Evolutionary conservation across 2,797 vertebrate genomes (phyloP).

Genomic region (Lepus townsendii): DNA sequence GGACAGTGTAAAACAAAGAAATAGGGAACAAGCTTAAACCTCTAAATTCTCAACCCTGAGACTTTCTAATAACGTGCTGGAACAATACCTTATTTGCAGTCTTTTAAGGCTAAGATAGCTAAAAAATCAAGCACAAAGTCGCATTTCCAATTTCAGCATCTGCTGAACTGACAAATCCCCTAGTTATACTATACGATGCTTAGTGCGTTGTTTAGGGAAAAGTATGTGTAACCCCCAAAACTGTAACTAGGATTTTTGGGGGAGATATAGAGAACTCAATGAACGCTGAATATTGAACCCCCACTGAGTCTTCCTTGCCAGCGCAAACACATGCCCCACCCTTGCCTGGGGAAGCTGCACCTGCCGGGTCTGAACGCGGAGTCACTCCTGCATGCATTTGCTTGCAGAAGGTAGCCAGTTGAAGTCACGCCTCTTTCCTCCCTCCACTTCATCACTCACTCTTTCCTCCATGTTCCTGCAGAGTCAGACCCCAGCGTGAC

Average conservation of each 20-base stretch:
- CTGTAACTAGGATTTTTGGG: background rate
- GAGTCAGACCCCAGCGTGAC: background rate
- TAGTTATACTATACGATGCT: background rate
- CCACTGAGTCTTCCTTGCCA: background rate
- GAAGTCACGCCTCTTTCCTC: background rate
- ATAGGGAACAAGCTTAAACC: background rate
- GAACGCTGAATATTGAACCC: background rate
- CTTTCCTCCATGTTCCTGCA: background rate
- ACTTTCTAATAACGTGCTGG: conserved; percentile 2
- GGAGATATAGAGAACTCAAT: background rate
- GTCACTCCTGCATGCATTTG: background rate
- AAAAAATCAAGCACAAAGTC: background rate
- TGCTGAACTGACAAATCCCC: background rate
- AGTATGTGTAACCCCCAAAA: background rate
- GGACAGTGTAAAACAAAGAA: background rate
- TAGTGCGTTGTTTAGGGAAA: background rate
- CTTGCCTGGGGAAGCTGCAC: background rate
- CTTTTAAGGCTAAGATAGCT: background rate
- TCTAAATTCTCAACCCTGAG: background rate
- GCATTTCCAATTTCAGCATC: background rate
- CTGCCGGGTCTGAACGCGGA: background rate
- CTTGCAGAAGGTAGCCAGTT: background rate
- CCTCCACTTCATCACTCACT: fast-evolving
- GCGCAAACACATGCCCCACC: background rate
- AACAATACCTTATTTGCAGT: background rate